These are phyloP conservation scores for Apantesis nais DNA, from an alignment of 2,888 invertebrate species.

Conservation along the genomic window DNA sequence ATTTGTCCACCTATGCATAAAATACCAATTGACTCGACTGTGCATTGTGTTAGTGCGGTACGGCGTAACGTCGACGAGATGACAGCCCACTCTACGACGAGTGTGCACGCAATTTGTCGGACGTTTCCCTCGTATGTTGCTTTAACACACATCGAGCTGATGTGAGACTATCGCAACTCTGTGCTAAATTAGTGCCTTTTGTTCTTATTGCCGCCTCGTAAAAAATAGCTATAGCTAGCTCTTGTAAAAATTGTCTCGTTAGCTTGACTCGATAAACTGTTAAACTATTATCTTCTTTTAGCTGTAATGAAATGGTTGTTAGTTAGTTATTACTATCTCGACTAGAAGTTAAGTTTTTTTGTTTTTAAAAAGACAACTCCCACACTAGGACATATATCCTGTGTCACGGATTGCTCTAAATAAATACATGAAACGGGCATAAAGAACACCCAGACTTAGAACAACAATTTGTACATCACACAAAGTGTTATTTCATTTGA, in stretches of 20 bases:
- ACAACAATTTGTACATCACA: too few species aligned
- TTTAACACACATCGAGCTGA: conserved; percentile 73
- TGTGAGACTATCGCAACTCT: conserved; percentile 72
- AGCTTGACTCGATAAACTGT: conserved; percentile 60
- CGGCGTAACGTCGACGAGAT: conserved; percentile 17
- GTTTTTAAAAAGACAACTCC: too few species aligned
- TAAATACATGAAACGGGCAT: too few species aligned
- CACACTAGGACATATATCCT: too few species aligned
- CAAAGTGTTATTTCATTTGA: too few species aligned
- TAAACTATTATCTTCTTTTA: conserved; percentile 56
- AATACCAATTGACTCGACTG: conserved; percentile 70
- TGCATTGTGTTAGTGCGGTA: conserved; percentile 57
- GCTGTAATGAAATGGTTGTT: conserved; percentile 40
- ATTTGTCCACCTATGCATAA: conserved; percentile 66
- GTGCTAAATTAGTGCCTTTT: conserved; percentile 72
- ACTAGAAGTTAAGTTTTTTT: conserved; percentile 21
- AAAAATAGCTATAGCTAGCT: conserved; percentile 61
- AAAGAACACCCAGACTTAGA: too few species aligned
- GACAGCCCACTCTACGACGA: conserved; percentile 50
- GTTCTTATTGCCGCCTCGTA: conserved; percentile 59
- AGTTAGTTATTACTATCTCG: conserved; percentile 36
- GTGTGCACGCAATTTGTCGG: conserved; percentile 76
- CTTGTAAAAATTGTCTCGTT: conserved; percentile 61
- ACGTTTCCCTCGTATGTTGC: conserved; percentile 76
- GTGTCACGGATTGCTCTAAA: too few species aligned